Evolutionary conservation across 1,140 invertebrate species (phyloP), one percentile per base, ranked within the genome.

Genomic region (Tetragonula clypearis): DNA sequence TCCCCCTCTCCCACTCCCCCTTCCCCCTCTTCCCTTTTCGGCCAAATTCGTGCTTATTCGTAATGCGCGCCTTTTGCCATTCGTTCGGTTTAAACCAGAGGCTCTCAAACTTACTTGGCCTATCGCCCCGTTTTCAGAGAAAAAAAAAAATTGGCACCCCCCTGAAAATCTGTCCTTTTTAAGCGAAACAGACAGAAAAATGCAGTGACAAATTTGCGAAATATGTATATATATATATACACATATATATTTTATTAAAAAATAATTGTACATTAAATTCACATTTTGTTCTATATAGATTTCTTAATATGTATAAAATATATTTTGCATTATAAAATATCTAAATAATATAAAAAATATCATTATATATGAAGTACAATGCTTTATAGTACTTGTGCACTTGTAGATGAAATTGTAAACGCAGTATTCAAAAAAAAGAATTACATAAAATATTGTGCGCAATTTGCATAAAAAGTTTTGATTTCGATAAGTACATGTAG

Each of bases 201-300:
- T 41, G 41, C 6, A 49, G 41, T 49, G 41, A 49, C 41, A 49
- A 49, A 49, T 49, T 49, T 9, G 41, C 41, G 41, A 9, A 9
- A 49, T 49, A 49, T 49, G 8, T 35, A 35, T 65, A 26, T 26
- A 5, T 14, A 26, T 6, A 65, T 65, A 65, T 6, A 66, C 66
- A 30, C 75, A 26, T 35, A 82, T 49, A 56, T 69, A 49, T 21
- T 84, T 78, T 84, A 84, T 84, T 79, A 78, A 26, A 71, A 62
- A 41, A 21, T 15, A 71, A 30, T 56, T 19, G 55, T 30, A 77
- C 12, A 19, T 17, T 60, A 41, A 5, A 79, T 35, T 69, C 66
- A 66, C 23, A 84, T 65, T 30, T 30, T 53, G 69, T 56, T 62
- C 60, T 4, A 53, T 23, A 71, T 60, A n/a, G 23, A 21, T 71